A percentile compares a stretch with the other conserved stretches of the same genome.
Conservation (phyloP, 2,797 vertebrate species). For the Octomys mimax region DNA sequence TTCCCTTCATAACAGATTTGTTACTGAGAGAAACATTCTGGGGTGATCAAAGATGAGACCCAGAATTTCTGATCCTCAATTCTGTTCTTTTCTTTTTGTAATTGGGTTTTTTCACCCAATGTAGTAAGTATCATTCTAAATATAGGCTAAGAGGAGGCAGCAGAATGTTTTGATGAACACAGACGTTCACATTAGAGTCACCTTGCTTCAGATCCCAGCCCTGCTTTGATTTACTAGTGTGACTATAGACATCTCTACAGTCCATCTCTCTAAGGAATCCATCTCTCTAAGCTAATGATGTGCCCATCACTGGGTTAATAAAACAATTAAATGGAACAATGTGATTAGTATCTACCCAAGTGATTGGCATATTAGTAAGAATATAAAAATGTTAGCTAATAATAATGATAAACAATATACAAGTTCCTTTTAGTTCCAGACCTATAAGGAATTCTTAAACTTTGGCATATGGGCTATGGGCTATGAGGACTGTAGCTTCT, state of each 20-base stretch:
- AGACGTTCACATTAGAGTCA: fast-evolving
- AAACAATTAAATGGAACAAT: not conserved
- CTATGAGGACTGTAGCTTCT: not conserved
- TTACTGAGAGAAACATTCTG: not conserved
- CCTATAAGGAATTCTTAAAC: not conserved
- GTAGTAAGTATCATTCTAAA: not conserved
- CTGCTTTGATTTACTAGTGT: not conserved
- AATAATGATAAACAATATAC: not conserved
- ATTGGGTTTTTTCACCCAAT: not conserved
- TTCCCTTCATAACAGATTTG: not conserved
- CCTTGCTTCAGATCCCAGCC: not conserved
- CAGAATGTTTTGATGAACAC: not conserved
- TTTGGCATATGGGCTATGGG: not conserved
- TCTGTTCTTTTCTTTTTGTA: not conserved
- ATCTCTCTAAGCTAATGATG: not conserved
- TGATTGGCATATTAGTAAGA: not conserved
- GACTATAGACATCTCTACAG: not conserved
- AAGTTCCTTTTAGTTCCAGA: not conserved
- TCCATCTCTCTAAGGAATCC: not conserved
- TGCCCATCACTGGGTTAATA: not conserved
- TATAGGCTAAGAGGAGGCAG: not conserved
- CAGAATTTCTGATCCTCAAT: not conserved
- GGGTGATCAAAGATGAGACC: not conserved
- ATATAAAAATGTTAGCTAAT: not conserved
- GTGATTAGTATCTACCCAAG: not conserved